These are phyloP conservation scores for Phengaris alcon DNA, from an alignment of 2,888 invertebrate genomes.

Conservation along the genomic window DNA sequence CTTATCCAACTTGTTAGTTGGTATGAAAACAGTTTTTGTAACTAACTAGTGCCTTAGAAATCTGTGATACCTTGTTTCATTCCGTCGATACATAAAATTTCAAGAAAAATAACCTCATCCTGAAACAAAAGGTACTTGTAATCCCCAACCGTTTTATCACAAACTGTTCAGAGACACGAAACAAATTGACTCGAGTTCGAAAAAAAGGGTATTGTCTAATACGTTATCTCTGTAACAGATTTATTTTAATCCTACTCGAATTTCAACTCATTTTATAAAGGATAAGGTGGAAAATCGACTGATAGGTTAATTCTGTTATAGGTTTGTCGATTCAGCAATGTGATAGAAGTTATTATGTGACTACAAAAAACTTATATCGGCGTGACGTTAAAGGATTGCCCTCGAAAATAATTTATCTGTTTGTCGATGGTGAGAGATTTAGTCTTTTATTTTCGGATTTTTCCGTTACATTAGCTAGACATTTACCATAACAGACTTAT, in stretches of 20 bases:
- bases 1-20: too few relatives aligned
- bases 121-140: constrained; percentile 27
- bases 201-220: constrained; percentile 30
- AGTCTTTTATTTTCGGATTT: constrained; percentile 55
- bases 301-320: constrained; percentile 7
- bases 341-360: constrained; percentile 42
- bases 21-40: too few relatives aligned
- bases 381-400: constrained; percentile 51
- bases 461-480: constrained; percentile 30
- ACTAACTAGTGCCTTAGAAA: too few relatives aligned
- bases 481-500: background rate
- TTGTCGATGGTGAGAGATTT: constrained; percentile 62
- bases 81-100: background rate
- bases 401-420: constrained; percentile 67
- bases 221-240: constrained; percentile 31
- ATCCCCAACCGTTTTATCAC: constrained; percentile 25
- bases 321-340: constrained; percentile 39
- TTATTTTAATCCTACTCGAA: background rate
- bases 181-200: constrained; percentile 31
- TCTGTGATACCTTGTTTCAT: background rate
- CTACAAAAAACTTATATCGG: constrained; percentile 48
- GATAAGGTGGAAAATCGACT: background rate
- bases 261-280: background rate
- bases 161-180: constrained; percentile 30
- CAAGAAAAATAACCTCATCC: constrained; percentile 31